phyloP scores from a whole-genome alignment of 2,797 vertebrate genomes.

The Eulemur coronatus region DNA sequence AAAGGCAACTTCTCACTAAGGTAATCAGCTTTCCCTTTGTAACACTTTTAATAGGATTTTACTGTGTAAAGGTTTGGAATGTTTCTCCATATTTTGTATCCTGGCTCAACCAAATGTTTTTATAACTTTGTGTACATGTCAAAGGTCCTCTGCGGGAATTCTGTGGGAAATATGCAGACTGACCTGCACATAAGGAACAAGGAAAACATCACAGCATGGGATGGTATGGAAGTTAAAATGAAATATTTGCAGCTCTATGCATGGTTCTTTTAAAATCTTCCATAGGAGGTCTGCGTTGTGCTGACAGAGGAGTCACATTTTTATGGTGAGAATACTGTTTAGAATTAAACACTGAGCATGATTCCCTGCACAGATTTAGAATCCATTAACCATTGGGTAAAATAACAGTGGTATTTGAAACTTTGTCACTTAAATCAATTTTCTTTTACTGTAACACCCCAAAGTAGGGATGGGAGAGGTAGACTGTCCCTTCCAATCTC shows the following conservation, averaged over 20 bases:
- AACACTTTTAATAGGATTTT: slow-evolving; percentile 77
- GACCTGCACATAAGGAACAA: slow-evolving; percentile 83
- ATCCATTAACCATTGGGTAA: slow-evolving; percentile 23
- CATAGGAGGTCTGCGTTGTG: slow-evolving; percentile 56
- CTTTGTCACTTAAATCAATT: slow-evolving; percentile 47
- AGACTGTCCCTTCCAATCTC: slow-evolving; percentile 45
- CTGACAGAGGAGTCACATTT: slow-evolving; percentile 58
- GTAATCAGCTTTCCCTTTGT: slow-evolving; percentile 67
- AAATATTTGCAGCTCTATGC: slow-evolving; percentile 79
- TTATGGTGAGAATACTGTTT: slow-evolving; percentile 34
- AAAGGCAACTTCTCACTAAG: slow-evolving; percentile 60
- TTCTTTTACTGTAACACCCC: slow-evolving; percentile 28
- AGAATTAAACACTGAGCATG: slow-evolving; percentile 60
- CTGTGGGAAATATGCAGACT: slow-evolving; percentile 86
- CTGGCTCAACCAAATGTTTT: slow-evolving; percentile 85
- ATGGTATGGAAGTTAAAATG: slow-evolving; percentile 79
- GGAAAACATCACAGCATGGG: slow-evolving; percentile 85
- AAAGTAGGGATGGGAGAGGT: background rate
- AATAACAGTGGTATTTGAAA: background rate
- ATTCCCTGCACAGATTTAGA: slow-evolving; percentile 63
- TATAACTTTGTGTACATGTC: slow-evolving; percentile 80
- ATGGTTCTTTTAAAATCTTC: slow-evolving; percentile 71
- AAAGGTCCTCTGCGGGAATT: slow-evolving; percentile 87
- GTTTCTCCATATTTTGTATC: slow-evolving; percentile 77
- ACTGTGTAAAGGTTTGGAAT: slow-evolving; percentile 75